These are phyloP conservation scores for Drosophila antonietae DNA, from an alignment of 2,888 invertebrate species.

Conservation along the genomic window DNA sequence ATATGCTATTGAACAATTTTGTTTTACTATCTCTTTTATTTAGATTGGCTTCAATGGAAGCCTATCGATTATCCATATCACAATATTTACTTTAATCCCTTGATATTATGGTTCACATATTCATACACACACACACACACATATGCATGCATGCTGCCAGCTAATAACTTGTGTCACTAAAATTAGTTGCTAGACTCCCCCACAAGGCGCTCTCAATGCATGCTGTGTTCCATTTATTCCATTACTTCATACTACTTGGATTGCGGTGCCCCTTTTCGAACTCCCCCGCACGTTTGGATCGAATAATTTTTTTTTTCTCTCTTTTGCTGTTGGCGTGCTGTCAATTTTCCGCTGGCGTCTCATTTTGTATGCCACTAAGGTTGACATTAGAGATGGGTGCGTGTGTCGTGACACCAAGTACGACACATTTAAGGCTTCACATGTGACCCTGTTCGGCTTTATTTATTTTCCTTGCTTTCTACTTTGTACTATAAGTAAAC, in stretches of 20 bases:
- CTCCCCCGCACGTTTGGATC: conserved; percentile 6
- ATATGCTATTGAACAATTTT: not conserved
- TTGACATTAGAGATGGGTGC: conserved; percentile 19
- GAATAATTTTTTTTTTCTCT: conserved; percentile 15
- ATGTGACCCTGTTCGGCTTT: not conserved
- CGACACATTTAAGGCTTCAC: not conserved
- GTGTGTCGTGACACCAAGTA: conserved; percentile 5
- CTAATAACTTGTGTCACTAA: conserved; percentile 60
- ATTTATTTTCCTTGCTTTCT: not conserved
- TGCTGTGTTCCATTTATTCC: conserved; percentile 57
- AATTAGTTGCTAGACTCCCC: conserved; percentile 61
- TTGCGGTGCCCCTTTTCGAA: conserved; percentile 11
- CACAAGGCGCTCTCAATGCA: conserved; percentile 42
- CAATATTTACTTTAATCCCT: conserved; percentile 16
- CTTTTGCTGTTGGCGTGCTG: conserved; percentile 56
- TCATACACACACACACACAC: conserved; percentile 12
- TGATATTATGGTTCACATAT: conserved; percentile 2
- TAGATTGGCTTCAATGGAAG: not conserved
- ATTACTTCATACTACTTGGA: conserved; percentile 54
- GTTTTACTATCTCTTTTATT: not conserved
- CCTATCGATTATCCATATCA: conserved; percentile 20
- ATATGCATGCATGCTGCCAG: conserved; percentile 1
- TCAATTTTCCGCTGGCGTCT: conserved; percentile 71
- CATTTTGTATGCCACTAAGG: conserved; percentile 28
- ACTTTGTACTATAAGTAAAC: not conserved